These are phyloP conservation scores for Drymonia ruficornis DNA, from an alignment of 2,888 invertebrate genomes.

Conservation along the genomic window DNA sequence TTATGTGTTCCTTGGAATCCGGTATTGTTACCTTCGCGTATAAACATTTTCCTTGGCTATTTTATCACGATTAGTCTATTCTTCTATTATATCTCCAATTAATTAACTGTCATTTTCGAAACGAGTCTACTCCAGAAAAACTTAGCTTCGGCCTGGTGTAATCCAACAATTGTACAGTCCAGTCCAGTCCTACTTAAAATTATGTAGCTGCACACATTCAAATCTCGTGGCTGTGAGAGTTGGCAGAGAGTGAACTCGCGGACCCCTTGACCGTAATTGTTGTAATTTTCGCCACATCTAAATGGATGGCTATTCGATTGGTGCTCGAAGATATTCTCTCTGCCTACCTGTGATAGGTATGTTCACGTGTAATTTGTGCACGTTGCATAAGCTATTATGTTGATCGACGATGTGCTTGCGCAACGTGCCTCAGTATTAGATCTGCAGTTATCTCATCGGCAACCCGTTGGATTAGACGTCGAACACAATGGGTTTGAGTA, in stretches of 20 bases:
- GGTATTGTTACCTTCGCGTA: not conserved
- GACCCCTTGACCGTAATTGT: not conserved
- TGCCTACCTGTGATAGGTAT: not conserved
- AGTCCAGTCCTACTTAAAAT: not conserved
- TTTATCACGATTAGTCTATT: too few species aligned
- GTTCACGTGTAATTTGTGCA: not conserved
- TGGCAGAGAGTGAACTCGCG: not conserved
- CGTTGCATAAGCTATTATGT: not conserved
- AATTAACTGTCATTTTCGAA: too few species aligned
- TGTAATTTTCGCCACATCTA: not conserved
- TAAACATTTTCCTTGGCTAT: too few species aligned
- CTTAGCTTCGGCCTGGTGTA: too few species aligned
- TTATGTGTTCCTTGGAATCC: not conserved
- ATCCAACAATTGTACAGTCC: too few species aligned
- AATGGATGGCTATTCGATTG: not conserved
- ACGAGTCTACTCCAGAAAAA: too few species aligned
- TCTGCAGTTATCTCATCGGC: not conserved
- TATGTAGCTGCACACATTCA: not conserved
- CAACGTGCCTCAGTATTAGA: not conserved
- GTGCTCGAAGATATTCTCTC: not conserved
- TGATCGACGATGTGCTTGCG: not conserved
- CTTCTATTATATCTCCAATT: too few species aligned
- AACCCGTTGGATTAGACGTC: not conserved
- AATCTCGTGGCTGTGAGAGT: not conserved
- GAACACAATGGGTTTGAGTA: not conserved